Evolutionary conservation across 2,888 invertebrate genomes (phyloP).

Genomic region (Alcis repandata): DNA sequence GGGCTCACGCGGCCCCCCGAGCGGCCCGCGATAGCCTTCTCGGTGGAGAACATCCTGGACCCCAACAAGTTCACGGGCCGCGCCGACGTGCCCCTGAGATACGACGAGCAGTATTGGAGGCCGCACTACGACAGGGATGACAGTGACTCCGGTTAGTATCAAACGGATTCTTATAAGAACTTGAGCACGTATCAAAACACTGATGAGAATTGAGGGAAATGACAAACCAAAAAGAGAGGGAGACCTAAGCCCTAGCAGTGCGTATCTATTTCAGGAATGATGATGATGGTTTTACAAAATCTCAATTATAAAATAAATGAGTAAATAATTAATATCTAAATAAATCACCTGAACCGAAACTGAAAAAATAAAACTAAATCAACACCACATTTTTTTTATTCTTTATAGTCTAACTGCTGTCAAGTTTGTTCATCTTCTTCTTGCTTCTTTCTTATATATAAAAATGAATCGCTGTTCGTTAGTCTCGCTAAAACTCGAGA

Average conservation of each 20-base stretch:
- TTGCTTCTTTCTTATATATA: too few species aligned
- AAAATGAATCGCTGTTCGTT: too few species aligned
- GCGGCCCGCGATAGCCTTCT: conserved; percentile 90
- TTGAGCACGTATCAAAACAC: background rate
- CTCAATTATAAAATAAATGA: too few species aligned
- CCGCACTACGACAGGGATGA: conserved; percentile 86
- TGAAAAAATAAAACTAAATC: too few species aligned
- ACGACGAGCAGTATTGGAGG: conserved; percentile 86
- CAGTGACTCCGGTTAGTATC: conserved; percentile 84
- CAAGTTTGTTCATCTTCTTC: too few species aligned
- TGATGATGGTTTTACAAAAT: too few species aligned
- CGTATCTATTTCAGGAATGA: too few species aligned
- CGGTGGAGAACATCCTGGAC: conserved; percentile 96
- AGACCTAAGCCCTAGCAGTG: background rate
- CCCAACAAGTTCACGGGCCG: conserved; percentile 95
- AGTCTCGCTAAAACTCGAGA: too few species aligned
- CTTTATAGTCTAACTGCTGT: too few species aligned
- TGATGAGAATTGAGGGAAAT: background rate
- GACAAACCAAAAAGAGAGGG: background rate
- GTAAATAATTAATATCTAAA: too few species aligned
- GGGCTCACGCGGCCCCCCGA: conserved; percentile 87
- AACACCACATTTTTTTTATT: too few species aligned
- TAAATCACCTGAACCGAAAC: too few species aligned
- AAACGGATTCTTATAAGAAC: conserved; percentile 16
- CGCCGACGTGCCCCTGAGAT: conserved; percentile 83